Evolutionary conservation across 2,888 invertebrate genomes (phyloP).

Genomic region (Penaeus monodon): DNA sequence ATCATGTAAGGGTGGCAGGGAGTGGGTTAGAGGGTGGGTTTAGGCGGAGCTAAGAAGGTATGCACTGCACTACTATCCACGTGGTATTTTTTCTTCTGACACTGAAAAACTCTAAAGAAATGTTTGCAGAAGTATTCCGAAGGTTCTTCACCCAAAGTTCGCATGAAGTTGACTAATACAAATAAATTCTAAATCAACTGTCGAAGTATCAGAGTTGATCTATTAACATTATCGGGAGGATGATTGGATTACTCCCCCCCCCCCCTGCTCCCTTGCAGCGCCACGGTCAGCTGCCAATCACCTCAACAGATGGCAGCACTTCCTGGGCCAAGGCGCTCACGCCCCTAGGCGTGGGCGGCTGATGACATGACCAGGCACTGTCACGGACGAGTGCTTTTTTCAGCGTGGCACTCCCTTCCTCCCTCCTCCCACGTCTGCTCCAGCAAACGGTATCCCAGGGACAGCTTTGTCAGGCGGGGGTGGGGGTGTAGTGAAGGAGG

Average conservation of each 20-base stretch:
- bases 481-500: background rate
- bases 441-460: constrained; percentile 9
- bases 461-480: background rate
- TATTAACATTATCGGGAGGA: too few relatives aligned
- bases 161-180: too few relatives aligned
- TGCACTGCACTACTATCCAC: too few relatives aligned
- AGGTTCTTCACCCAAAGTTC: background rate
- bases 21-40: too few relatives aligned
- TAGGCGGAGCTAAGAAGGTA: too few relatives aligned
- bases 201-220: too few relatives aligned
- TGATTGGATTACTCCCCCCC: background rate
- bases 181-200: too few relatives aligned
- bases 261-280: background rate
- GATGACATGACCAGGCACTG: constrained; percentile 51
- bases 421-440: constrained; percentile 3
- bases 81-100: too few relatives aligned
- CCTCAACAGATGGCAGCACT: constrained; percentile 56
- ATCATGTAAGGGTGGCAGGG: too few relatives aligned
- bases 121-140: background rate
- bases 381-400: constrained; percentile 9
- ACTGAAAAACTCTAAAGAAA: too few relatives aligned
- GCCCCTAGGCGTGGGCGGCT: constrained; percentile 34
- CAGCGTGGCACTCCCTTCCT: background rate
- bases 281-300: constrained; percentile 35
- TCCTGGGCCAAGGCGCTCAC: constrained; percentile 24